phyloP scores from a whole-genome alignment of 2,797 vertebrate species.

The Euphonia xanthogaster region DNA sequence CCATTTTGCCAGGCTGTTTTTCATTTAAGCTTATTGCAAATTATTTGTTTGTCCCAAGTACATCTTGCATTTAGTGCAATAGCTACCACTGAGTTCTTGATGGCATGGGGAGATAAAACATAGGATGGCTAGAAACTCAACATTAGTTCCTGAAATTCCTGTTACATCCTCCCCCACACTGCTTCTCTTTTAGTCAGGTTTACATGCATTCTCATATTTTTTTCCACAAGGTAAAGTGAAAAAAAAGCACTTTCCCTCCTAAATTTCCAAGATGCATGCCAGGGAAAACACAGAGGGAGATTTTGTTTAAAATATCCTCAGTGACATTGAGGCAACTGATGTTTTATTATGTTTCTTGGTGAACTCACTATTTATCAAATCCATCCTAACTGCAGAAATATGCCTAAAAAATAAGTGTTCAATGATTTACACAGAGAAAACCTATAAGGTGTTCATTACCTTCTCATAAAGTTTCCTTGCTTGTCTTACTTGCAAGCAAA shows the following conservation, averaged over 20 bases:
- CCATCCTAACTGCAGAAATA: not conserved
- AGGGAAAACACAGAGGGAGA: not conserved
- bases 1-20: not conserved
- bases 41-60: conserved; percentile 2
- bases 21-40: not conserved
- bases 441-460: not conserved
- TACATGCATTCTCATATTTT: not conserved
- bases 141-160: not conserved
- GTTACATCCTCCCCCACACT: not conserved
- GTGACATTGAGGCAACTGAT: not conserved
- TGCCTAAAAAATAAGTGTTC: not conserved
- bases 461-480: not conserved
- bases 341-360: not conserved
- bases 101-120: not conserved
- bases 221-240: not conserved
- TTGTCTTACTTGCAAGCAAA: not conserved
- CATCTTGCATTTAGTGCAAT: not conserved
- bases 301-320: conserved; percentile 14
- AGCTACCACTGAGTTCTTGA: not conserved
- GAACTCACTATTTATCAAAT: not conserved
- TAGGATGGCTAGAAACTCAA: not conserved
- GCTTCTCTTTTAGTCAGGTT: not conserved
- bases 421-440: not conserved
- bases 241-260: not conserved
- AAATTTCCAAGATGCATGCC: not conserved